Conservation (phyloP, 2,888 invertebrate genomes). For the Cheilosia pagana region DNA sequence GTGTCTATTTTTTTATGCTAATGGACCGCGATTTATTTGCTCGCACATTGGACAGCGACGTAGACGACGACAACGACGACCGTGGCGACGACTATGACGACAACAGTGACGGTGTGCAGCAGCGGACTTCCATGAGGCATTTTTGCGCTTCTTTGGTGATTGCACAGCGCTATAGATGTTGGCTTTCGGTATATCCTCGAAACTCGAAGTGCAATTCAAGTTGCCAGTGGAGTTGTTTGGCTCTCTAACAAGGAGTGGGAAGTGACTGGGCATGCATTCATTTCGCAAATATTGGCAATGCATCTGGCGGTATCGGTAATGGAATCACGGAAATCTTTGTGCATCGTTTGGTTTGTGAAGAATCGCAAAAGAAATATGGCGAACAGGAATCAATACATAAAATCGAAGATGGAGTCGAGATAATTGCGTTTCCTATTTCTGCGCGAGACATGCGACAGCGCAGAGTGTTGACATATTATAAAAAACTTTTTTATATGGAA, state of each 20-base stretch:
- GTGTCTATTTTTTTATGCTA: conserved; percentile 70
- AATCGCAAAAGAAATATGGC: conserved; percentile 4
- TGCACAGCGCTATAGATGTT: neutral
- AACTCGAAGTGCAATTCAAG: conserved; percentile 15
- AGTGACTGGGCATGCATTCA: conserved; percentile 35
- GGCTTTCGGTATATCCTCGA: conserved; percentile 28
- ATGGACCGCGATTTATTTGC: conserved; percentile 71
- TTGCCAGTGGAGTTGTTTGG: conserved; percentile 38
- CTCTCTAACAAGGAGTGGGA: conserved; percentile 55
- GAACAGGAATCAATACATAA: conserved; percentile 10
- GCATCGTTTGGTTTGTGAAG: conserved; percentile 22
- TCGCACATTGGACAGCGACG: conserved; percentile 52
- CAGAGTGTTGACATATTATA: no score
- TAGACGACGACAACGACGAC: conserved; percentile 1
- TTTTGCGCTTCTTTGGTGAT: conserved; percentile 26
- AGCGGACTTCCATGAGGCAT: conserved; percentile 22
- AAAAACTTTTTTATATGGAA: no score
- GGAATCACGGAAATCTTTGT: conserved; percentile 52
- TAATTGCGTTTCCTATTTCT: conserved; percentile 15
- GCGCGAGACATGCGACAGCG: neutral
- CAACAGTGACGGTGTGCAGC: conserved; percentile 17
- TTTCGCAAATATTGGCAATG: conserved; percentile 50
- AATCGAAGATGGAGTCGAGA: conserved; percentile 15
- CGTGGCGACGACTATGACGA: conserved; percentile 17
- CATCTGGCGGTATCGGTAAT: conserved; percentile 48